A percentile compares a stretch with the other conserved stretches of the same genome.
Evolutionary conservation across 2,888 invertebrate species (phyloP).

Genomic region (Scaptomyza reducta): DNA sequence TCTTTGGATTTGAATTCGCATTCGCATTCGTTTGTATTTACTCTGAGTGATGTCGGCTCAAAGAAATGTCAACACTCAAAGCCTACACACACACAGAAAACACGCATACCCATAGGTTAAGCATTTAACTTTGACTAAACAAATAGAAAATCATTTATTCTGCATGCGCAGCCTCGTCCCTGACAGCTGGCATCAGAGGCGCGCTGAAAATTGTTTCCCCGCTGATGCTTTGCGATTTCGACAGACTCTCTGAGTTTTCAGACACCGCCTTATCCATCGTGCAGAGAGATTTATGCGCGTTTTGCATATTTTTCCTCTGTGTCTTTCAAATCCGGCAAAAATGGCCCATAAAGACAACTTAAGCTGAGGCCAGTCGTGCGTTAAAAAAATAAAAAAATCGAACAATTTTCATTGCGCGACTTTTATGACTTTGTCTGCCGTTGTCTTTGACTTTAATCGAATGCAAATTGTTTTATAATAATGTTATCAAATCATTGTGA

Average conservation of each 20-base stretch:
- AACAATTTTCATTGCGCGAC: conserved; percentile 74
- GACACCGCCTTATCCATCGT: conserved; percentile 36
- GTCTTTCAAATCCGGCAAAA: conserved; percentile 53
- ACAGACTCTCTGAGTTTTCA: conserved; percentile 58
- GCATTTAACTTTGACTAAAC: conserved; percentile 74
- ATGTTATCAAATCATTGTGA: conserved; percentile 76
- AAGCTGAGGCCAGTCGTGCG: conserved; percentile 8
- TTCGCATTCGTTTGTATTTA: conserved; percentile 40
- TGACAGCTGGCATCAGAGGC: conserved; percentile 25
- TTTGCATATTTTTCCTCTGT: conserved; percentile 72
- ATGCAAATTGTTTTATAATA: conserved; percentile 79
- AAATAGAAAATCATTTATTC: conserved; percentile 80
- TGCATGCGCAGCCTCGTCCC: conserved; percentile 59
- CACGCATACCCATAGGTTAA: conserved; percentile 34
- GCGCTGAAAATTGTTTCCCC: conserved; percentile 41
- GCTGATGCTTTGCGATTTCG: conserved; percentile 69
- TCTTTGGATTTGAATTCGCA: conserved; percentile 48
- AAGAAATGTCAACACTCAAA: conserved; percentile 77
- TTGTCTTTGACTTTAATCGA: conserved; percentile 71
- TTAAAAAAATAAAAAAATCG: conserved; percentile 26
- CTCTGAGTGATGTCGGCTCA: conserved; percentile 76
- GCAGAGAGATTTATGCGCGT: conserved; percentile 74
- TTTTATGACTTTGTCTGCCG: conserved; percentile 72
- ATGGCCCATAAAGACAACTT: conserved; percentile 45
- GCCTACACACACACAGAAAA: conserved; percentile 29